Base-by-base conservation (phyloP, 2,888 invertebrate genomes). In the Criorhina ranunculi region DNA sequence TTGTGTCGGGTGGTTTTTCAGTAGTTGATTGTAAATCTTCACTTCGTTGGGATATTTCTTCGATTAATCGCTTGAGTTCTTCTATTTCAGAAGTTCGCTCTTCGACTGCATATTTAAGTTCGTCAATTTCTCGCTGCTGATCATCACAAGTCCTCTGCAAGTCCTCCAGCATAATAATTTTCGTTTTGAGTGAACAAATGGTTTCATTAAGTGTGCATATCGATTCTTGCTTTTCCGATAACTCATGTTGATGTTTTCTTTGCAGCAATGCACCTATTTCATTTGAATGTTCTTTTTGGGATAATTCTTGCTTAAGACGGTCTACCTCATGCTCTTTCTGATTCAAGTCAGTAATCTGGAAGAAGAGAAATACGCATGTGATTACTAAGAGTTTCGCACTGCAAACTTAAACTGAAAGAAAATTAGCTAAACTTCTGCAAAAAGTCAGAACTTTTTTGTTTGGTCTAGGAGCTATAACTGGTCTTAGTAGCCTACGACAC, bases 81-180 rank as follows among this genome's bases (percentile, higher is more conserved):
- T 83, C 69, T 8, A 89, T 67, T 69, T 91, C 89, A 24, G 88
- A 70, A 17, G 88, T 83, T 33, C 88, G 88, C 0, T 89, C 83
- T n/a, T 88, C 86, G 4, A 90, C 42, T 3, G 86, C 72, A 24
- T 87, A 88, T 12, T 88, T 82, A 8, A 91, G 67, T 7, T 89
- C 87, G 11, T 89, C 88, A 40, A 90, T 86, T 57, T 89, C 88
- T 0, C 87, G 87, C 31, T 88, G 87, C 44, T 90, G 90, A 1
- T 88, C 80, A 31, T 90, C 90, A 53, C 88, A 88, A 24, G 88
- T 88, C 17, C 83, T 59, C 17, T 88, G 87, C 3, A 90, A 60
- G 6, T 87, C 80, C 6, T 89, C 87, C 82, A 89, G 87, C 0
- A 88, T 55, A 42, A 79, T 31, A 24, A 90, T 53, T 44, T 90